Evolutionary conservation across 2,888 invertebrate species (phyloP).

Genomic region (Tupiocoris notatus): DNA sequence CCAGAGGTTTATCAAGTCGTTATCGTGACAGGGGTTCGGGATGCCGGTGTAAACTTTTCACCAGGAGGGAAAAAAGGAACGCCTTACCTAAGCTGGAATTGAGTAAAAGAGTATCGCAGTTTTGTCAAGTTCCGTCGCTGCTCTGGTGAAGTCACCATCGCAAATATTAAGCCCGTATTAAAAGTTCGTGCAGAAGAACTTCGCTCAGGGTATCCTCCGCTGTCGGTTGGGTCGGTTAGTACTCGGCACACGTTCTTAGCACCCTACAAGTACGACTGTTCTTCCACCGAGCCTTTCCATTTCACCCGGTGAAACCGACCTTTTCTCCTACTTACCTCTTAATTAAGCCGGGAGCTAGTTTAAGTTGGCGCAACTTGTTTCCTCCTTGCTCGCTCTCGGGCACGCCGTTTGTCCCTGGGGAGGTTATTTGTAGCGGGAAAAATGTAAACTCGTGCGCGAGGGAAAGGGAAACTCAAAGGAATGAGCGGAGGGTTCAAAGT

Average conservation of each 20-base stretch:
- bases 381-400: slow-evolving; percentile 11
- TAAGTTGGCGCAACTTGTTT: slow-evolving; percentile 42
- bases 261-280: slow-evolving; percentile 21
- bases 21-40: background rate
- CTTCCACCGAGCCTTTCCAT: background rate
- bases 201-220: background rate
- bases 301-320: background rate
- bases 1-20: background rate
- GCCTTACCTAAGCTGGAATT: slow-evolving; percentile 8
- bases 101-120: slow-evolving; percentile 9
- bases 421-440: slow-evolving; percentile 31
- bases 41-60: background rate
- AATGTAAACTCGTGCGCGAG: slow-evolving; percentile 16
- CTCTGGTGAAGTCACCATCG: slow-evolving; percentile 21
- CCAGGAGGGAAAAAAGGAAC: background rate
- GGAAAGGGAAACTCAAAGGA: background rate
- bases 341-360: slow-evolving; percentile 42
- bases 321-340: slow-evolving; percentile 27
- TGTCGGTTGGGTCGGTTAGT: no score
- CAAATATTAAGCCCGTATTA: slow-evolving; percentile 44
- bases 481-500: slow-evolving; percentile 1
- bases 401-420: slow-evolving; percentile 25
- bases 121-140: slow-evolving; percentile 28
- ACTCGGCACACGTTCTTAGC: slow-evolving; percentile 41
- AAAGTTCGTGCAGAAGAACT: slow-evolving; percentile 36